These are phyloP conservation scores for Erpornis zantholeuca DNA, from an alignment of 2,113 vertebrate species.

Conservation along the genomic window DNA sequence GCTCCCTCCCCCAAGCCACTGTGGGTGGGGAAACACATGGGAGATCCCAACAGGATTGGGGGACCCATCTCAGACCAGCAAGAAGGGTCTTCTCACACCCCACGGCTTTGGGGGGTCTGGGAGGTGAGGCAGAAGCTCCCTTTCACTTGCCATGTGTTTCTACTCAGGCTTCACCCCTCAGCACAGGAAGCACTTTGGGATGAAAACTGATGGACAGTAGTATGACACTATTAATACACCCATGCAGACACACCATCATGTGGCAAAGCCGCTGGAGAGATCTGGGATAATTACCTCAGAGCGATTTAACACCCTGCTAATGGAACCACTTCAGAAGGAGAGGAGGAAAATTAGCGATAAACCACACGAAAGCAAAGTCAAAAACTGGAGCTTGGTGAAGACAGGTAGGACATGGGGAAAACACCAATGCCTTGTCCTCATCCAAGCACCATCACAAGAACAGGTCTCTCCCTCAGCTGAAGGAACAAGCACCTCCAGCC, in stretches of 20 bases:
- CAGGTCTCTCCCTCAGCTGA: not conserved
- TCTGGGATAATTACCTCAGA: not conserved
- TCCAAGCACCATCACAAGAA: not conserved
- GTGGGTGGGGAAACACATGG: not conserved
- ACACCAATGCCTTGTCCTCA: not conserved
- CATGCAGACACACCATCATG: not conserved
- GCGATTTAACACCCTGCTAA: not conserved
- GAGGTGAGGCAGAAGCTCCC: not conserved
- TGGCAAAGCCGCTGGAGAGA: not conserved
- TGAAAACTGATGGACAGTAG: not conserved
- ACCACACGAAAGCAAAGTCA: not conserved
- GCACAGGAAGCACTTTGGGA: not conserved
- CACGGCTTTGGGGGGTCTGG: not conserved
- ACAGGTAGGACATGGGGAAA: not conserved
- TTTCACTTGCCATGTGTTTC: not conserved
- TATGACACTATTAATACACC: not conserved
- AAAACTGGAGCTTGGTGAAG: not conserved
- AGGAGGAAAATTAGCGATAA: not conserved
- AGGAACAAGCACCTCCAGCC: not conserved
- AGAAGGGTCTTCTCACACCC: not conserved
- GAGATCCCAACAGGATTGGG: not conserved
- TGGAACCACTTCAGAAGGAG: not conserved
- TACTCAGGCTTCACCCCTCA: not conserved
- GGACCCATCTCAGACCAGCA: not conserved
- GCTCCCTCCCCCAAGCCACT: not conserved